phyloP scores from a whole-genome alignment of 1,140 invertebrate species.

The Aradophagus sp. region DNA sequence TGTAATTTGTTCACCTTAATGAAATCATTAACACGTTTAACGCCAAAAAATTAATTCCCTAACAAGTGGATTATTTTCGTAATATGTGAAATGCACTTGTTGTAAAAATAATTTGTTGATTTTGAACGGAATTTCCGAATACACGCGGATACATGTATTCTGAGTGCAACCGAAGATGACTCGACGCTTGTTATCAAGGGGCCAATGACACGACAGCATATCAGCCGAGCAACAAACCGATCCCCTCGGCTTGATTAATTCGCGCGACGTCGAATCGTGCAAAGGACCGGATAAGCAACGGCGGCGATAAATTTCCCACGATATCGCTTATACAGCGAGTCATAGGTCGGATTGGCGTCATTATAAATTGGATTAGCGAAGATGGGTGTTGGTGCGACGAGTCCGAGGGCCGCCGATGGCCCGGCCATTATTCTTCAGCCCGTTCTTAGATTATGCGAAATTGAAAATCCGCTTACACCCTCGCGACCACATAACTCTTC shows the following conservation, averaged over 20 bases:
- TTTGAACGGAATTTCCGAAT: no score
- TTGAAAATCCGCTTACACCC: conserved; percentile 56
- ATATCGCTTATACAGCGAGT: conserved; percentile 55
- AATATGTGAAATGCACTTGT: no score
- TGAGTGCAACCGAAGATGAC: no score
- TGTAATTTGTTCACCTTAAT: no score
- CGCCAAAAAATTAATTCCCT: no score
- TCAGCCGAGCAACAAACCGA: conserved; percentile 30
- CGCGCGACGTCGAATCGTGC: conserved; percentile 42
- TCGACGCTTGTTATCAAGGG: no score
- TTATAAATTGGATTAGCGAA: conserved; percentile 60
- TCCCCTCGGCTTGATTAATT: conserved; percentile 48
- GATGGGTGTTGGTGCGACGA: conserved; percentile 49
- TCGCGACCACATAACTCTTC: conserved; percentile 1
- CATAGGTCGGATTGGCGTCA: conserved; percentile 50
- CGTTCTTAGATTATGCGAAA: conserved; percentile 56
- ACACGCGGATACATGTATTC: no score
- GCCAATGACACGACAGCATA: neutral
- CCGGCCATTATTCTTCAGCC: conserved; percentile 52
- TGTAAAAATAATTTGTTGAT: no score
- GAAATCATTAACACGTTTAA: no score
- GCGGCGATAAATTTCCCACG: conserved; percentile 55
- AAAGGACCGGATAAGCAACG: conserved; percentile 56
- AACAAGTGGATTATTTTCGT: no score
- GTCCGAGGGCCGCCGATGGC: conserved; percentile 43